Evolutionary conservation across 2,113 vertebrate genomes (phyloP).

Genomic region (Ancistrus triradiatus): DNA sequence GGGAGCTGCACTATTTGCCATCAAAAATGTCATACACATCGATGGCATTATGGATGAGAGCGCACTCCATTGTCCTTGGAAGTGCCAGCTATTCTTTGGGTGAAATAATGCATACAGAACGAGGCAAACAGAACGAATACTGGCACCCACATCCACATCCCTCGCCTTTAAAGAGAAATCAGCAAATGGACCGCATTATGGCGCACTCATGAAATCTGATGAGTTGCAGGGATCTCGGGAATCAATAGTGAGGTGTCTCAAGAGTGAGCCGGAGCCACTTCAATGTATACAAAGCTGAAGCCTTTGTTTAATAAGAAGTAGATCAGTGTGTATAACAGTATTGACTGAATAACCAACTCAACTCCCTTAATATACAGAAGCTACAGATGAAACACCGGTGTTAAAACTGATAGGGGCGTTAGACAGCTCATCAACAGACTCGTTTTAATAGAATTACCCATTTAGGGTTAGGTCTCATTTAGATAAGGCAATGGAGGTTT

Average conservation of each 20-base stretch:
- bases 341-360: background rate
- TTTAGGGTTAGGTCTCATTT: too few relatives aligned
- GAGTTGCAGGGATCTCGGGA: background rate
- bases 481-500: too few relatives aligned
- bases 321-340: background rate
- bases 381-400: background rate
- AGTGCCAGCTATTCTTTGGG: background rate
- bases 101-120: background rate
- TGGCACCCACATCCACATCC: background rate
- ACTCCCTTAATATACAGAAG: background rate
- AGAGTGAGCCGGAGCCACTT: background rate
- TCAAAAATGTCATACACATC: constrained; percentile 21
- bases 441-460: too few relatives aligned
- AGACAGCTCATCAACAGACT: too few relatives aligned
- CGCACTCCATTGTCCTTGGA: background rate
- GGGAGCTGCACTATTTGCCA: constrained; percentile 6
- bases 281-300: background rate
- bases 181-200: too few relatives aligned
- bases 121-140: background rate
- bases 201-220: constrained; percentile 2
- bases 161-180: background rate
- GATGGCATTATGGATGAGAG: constrained; percentile 1
- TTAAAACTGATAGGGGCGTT: background rate
- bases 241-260: background rate
- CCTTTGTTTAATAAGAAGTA: background rate